phyloP scores from a whole-genome alignment of 92 coral and sea anemone genomes.

The Anthopleura xanthogrammica region DNA sequence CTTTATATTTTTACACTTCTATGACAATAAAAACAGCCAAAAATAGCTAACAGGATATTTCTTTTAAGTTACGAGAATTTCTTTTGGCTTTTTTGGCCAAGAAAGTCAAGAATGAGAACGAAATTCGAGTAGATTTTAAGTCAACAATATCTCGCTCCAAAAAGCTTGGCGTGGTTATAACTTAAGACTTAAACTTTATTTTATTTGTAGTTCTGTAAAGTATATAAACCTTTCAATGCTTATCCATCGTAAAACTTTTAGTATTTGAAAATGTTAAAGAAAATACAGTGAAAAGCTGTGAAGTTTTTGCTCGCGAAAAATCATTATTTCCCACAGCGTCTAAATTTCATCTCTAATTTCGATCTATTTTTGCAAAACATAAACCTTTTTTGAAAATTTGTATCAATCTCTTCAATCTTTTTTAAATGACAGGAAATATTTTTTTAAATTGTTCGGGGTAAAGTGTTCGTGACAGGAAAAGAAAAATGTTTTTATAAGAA shows the following conservation, averaged over 20 bases:
- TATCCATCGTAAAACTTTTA: not conserved
- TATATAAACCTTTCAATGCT: not conserved
- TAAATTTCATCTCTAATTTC: not conserved
- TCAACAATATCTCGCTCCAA: not conserved
- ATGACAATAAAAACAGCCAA: not conserved
- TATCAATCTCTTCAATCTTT: not conserved
- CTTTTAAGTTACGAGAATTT: not conserved
- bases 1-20: not conserved
- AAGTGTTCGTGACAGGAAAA: not conserved
- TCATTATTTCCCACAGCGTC: too few species aligned
- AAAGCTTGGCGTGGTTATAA: too few species aligned
- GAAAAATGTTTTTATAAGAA: not conserved
- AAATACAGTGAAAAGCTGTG: not conserved
- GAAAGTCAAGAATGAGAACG: not conserved
- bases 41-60: not conserved
- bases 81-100: not conserved
- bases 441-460: not conserved
- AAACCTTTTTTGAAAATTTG: not conserved
- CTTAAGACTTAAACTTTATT: not conserved
- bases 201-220: not conserved
- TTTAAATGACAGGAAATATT: not conserved
- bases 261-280: not conserved
- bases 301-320: too few species aligned
- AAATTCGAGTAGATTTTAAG: not conserved
- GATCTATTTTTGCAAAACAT: too few species aligned